These are phyloP conservation scores for Rhagologus leucostigma DNA, from an alignment of 2,113 vertebrate genomes.

Conservation along the genomic window DNA sequence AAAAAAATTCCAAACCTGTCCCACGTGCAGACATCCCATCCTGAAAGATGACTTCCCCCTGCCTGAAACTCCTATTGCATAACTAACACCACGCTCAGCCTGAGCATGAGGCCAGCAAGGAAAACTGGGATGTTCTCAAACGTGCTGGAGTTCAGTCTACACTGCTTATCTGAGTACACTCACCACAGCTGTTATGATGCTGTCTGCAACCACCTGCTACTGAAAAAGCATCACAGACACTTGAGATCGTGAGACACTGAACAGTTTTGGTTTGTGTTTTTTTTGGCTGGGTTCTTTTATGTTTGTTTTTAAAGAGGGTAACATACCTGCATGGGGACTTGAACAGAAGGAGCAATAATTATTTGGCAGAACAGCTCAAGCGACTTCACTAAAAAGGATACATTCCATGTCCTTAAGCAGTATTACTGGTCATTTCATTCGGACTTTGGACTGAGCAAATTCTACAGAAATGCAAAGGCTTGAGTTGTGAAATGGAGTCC, in stretches of 20 bases:
- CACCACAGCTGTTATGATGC: neutral
- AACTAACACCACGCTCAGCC: neutral
- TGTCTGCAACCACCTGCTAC: neutral
- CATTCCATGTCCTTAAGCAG: neutral
- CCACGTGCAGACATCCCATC: conserved; percentile 2
- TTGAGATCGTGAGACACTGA: neutral
- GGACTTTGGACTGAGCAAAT: neutral
- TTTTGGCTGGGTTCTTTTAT: too few relatives aligned
- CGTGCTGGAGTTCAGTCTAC: neutral
- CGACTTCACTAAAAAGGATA: neutral
- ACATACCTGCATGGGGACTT: neutral
- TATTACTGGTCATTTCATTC: neutral
- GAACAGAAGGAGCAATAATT: neutral
- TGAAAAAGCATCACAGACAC: neutral
- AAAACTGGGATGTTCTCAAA: neutral
- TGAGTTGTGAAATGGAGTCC: conserved; percentile 1
- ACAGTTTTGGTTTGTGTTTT: neutral
- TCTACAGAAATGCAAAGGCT: neutral
- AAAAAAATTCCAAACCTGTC: neutral
- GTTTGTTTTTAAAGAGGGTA: neutral
- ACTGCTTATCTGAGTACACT: neutral
- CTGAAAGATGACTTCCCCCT: neutral
- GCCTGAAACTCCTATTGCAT: neutral
- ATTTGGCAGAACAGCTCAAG: neutral
- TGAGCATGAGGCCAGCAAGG: neutral